Base-by-base conservation (phyloP, 35 echinoderm and acorn worm species). In the Ophiothrix spiculata region DNA sequence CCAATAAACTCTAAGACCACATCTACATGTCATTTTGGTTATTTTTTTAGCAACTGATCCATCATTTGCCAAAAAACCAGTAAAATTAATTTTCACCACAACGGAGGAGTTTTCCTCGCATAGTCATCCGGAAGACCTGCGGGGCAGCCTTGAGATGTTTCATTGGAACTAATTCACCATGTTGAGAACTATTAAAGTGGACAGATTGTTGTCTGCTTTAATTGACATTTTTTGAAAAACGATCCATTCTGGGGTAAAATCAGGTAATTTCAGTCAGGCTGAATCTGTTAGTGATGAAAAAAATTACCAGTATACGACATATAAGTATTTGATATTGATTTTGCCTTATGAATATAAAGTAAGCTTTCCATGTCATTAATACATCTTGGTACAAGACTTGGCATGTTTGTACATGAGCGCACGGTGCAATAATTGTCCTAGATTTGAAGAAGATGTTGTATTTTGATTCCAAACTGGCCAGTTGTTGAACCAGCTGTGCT, bases 71-170 rank as follows among this genome's bases (percentile, higher is more conserved):
- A n/a, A n/a, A n/a, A n/a, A n/a, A n/a, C n/a, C n/a, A n/a, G n/a
- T n/a, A n/a, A n/a, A 69, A 69, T 69, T 69, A 69, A 69, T 69
- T 69, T 69, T 69, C 60, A 69, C 29, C 16, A 28, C 60, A 69
- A 69, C 60, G 23, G 60, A 28, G 45, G 60, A 69, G 8, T 69
- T 69, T 69, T 69, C n/a, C 10, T 69, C 60, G 2, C 23, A 28
- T 54, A 21, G 8, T 54, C 45, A 54, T 54, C 45, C 21, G 17
- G 23, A n/a, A 69, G 17, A 69, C 60, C 60, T 69, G 23, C 3
- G 60, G 60, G 60, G 29, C 3, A 28, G 60, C 60, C 60, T n/a
- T 15, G 23, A 69, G 60, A 69, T 69, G 60, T 69, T 69, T 25
- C 60, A 69, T 69, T 69, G 16, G 17, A 4, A 15, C 60, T 69